Conservation (phyloP, 2,888 invertebrate genomes). For the Phasia obesa region DNA sequence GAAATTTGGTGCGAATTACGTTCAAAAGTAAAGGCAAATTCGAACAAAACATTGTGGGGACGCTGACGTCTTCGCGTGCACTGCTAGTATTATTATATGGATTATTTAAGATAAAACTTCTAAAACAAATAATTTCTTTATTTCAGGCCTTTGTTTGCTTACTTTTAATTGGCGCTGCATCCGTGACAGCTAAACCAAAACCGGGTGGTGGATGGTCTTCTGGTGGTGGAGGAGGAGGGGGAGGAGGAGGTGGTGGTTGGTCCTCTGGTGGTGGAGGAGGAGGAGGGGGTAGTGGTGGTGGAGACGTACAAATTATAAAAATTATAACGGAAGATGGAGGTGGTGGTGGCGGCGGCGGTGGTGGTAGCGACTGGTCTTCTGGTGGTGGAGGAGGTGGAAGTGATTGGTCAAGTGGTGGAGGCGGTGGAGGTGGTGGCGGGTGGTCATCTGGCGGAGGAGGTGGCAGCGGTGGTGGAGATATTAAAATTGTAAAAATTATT, state of each 20-base stretch:
- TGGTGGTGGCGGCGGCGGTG: conserved; percentile 71
- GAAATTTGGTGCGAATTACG: no score
- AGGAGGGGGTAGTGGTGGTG: conserved; percentile 72
- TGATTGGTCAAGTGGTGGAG: conserved; percentile 68
- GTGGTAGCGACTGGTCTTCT: conserved; percentile 68
- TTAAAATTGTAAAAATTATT: conserved; percentile 73
- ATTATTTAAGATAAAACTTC: no score
- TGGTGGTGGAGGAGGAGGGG: conserved; percentile 72
- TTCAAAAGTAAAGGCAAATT: no score
- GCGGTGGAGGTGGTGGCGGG: conserved; percentile 68
- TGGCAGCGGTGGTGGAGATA: conserved; percentile 65
- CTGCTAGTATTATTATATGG: no score
- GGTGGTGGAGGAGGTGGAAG: conserved; percentile 72
- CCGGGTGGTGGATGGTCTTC: conserved; percentile 76
- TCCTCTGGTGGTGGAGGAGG: conserved; percentile 69
- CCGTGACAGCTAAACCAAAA: conserved; percentile 79
- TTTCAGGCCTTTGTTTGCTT: conserved; percentile 79
- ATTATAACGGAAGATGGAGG: conserved; percentile 72
- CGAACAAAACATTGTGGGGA: no score
- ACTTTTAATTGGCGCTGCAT: conserved; percentile 78
- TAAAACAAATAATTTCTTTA: neutral
- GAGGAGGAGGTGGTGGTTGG: conserved; percentile 74
- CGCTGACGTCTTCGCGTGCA: no score
- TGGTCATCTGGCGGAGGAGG: conserved; percentile 57
- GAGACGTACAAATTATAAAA: conserved; percentile 73